These are phyloP conservation scores for Petromus typicus DNA, from an alignment of 2,113 vertebrate species.

Conservation along the genomic window DNA sequence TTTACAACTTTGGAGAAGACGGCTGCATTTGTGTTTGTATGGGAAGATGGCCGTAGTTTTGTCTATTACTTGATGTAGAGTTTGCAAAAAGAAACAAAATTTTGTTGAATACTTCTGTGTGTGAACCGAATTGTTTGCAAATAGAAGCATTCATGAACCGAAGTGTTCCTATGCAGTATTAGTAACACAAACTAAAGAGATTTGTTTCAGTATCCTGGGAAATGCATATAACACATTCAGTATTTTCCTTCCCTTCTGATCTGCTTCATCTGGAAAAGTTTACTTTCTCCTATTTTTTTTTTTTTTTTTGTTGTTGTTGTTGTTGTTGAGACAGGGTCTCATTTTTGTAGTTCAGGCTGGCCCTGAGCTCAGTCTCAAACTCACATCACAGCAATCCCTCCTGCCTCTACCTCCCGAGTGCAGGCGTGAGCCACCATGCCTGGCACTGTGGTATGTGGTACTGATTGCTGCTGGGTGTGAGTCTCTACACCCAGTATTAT, in stretches of 20 bases:
- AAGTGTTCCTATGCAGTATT: neutral
- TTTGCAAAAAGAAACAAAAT: neutral
- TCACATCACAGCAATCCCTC: too few species aligned
- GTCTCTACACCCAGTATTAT: too few species aligned
- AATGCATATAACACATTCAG: neutral
- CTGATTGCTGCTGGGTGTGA: too few species aligned
- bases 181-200: neutral
- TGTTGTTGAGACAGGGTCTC: too few species aligned
- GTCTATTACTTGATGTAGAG: neutral
- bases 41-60: neutral
- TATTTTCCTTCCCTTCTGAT: neutral
- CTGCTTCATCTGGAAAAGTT: neutral
- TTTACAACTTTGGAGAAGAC: neutral
- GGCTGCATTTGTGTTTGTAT: neutral
- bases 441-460: too few species aligned
- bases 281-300: neutral
- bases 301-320: too few species aligned
- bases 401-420: too few species aligned
- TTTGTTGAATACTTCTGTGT: neutral
- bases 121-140: neutral
- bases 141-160: neutral
- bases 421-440: too few species aligned
- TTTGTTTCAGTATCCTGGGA: neutral
- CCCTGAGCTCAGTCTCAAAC: too few species aligned
- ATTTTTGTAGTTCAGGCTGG: too few species aligned